phyloP scores from a whole-genome alignment of 2,797 vertebrate species.

The Danio choprae region DNA sequence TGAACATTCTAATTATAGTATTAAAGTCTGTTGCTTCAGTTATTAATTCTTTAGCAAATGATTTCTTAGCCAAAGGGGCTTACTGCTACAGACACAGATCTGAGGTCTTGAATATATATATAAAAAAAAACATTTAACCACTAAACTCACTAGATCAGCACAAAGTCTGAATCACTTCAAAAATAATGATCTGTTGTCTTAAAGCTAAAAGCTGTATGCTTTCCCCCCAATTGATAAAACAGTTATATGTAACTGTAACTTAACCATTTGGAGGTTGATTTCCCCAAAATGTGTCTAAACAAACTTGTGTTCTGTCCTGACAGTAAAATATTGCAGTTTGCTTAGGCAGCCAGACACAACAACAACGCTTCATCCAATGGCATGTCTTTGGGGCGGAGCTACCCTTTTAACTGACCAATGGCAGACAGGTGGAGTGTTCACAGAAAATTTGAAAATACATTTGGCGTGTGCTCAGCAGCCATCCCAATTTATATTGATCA shows the following conservation, averaged over 20 bases:
- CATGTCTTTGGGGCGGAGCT: not conserved
- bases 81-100: not conserved
- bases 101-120: not conserved
- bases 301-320: not conserved
- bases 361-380: not conserved
- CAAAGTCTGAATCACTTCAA: constrained; percentile 1
- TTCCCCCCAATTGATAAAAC: not conserved
- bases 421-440: not conserved
- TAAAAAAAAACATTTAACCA: constrained; percentile 2
- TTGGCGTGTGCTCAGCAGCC: not conserved
- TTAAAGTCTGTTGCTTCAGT: constrained; percentile 12
- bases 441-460: not conserved
- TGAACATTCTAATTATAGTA: constrained; percentile 11
- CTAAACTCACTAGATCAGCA: not conserved
- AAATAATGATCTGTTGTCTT: not conserved
- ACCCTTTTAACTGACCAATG: not conserved
- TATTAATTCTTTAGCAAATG: constrained; percentile 3
- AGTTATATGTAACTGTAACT: no score
- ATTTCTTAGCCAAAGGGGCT: not conserved
- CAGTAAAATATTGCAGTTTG: not conserved
- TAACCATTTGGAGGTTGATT: not conserved
- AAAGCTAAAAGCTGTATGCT: not conserved
- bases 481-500: not conserved
- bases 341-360: not conserved
- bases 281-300: not conserved